A percentile compares a stretch with the other conserved stretches of the same genome.
Evolutionary conservation across 2,797 vertebrate genomes (phyloP).

Genomic region (Centroberyx gerrardi): DNA sequence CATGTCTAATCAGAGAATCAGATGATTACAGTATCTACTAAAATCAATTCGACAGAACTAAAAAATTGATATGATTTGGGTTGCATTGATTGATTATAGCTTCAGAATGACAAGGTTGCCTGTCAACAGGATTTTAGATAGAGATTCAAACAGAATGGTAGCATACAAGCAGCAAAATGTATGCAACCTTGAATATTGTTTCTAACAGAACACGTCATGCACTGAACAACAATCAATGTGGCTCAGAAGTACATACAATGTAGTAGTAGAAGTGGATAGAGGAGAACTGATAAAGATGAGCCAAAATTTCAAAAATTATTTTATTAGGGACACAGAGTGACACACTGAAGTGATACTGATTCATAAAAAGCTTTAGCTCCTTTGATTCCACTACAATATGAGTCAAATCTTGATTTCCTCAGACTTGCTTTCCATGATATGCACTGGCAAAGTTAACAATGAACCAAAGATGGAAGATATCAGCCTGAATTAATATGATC

Average conservation of each 20-base stretch:
- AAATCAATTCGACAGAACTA: too few species aligned
- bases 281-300: too few species aligned
- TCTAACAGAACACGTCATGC: too few species aligned
- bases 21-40: too few species aligned
- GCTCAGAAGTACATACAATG: too few species aligned
- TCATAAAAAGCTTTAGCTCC: not conserved
- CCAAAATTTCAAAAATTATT: too few species aligned
- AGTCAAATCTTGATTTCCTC: not conserved
- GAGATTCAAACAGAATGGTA: not conserved
- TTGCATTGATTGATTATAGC: not conserved
- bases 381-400: not conserved
- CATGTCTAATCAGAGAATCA: too few species aligned
- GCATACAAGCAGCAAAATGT: not conserved
- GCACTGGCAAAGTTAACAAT: constrained; percentile 8
- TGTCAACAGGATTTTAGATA: not conserved
- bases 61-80: too few species aligned
- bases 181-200: not conserved
- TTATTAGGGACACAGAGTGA: too few species aligned
- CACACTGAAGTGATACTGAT: too few species aligned
- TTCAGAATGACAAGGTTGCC: not conserved
- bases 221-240: too few species aligned
- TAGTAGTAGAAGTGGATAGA: too few species aligned
- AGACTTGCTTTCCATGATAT: not conserved
- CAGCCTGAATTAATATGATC: constrained; percentile 16
- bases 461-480: constrained; percentile 15